Base-by-base conservation (phyloP, 1,140 invertebrate species). In the Spodoptera litura region DNA sequence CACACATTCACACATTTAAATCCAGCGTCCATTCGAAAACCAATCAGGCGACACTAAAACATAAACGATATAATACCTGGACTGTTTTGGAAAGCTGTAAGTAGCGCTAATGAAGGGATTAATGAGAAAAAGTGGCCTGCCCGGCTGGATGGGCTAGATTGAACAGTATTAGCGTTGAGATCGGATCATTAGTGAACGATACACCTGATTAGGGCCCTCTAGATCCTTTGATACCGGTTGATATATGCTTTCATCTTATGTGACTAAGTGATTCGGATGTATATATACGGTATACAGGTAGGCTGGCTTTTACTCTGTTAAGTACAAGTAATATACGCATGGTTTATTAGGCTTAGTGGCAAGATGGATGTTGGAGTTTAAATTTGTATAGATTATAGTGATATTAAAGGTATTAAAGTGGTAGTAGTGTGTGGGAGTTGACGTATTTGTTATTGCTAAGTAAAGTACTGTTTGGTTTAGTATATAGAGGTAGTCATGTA, bases 41-140 rank as follows among this genome's bases (percentile, higher is more conserved):
- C 25, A 68, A 27, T 51, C 27, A 51, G 9, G 3, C 3, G 38
- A 56, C 52, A 72, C 52, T 56, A 61, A 51, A 51, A 12, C 49
- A 25, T 56, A 4, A 5, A 66, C 58, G 25, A 38, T 44, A 73
- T 10, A 73, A 27, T 49, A 68, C 44, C 44, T 73, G 35, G 15
- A 49, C 38, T 66, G 38, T 84, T 85, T 83, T 83, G 73, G 73
- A 61, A 78, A 78, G 82, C 80, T 85, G 78, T 77, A 80, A 82
- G 78, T 81, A 78, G 86, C 85, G 83, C 85, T 91, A 90, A 92
- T 89, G 82, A 89, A 85, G 80, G 87, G 91, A 90, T 92, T 92
- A 90, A 79, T 70, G 84, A 90, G 89, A 92, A 91, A 92, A 92
- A 92, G 88, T 90, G 85, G 72, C 81, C 74, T 76, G 78, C 87